Conservation (phyloP, 2,888 invertebrate genomes). For the Dyspetes luteomarginatus region DNA sequence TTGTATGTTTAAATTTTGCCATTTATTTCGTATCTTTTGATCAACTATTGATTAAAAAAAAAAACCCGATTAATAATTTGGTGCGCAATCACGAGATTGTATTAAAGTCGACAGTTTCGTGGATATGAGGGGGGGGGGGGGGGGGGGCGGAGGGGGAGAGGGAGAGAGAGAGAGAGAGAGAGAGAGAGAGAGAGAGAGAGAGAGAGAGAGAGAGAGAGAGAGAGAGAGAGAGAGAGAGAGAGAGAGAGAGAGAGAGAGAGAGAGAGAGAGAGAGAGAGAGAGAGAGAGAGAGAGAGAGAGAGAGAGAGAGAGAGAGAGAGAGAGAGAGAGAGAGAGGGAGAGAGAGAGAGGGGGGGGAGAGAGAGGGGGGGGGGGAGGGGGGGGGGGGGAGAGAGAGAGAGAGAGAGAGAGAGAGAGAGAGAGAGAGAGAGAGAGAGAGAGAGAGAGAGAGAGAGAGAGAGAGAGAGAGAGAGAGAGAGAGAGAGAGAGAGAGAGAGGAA, state of each 20-base stretch:
- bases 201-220: neutral
- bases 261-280: neutral
- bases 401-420: constrained; percentile 25
- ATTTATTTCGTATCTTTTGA: too few relatives aligned
- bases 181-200: constrained; percentile 26
- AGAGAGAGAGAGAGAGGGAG: constrained; percentile 38
- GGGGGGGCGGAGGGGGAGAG: neutral
- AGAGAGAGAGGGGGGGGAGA: constrained; percentile 71
- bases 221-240: constrained; percentile 28
- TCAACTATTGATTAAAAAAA: neutral
- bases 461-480: neutral
- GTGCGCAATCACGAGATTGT: neutral
- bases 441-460: constrained; percentile 31
- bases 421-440: too few relatives aligned
- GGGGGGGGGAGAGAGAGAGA: neutral
- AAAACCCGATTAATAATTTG: too few relatives aligned
- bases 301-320: neutral
- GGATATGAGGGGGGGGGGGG: neutral
- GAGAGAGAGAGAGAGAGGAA: neutral
- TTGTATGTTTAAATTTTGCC: too few relatives aligned
- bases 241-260: neutral
- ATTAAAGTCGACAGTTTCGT: constrained; percentile 40
- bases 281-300: constrained; percentile 25
- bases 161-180: neutral
- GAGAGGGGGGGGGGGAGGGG: constrained; percentile 36